phyloP scores from a whole-genome alignment of 2,797 vertebrate genomes.

The Chiloscyllium punctatum region DNA sequence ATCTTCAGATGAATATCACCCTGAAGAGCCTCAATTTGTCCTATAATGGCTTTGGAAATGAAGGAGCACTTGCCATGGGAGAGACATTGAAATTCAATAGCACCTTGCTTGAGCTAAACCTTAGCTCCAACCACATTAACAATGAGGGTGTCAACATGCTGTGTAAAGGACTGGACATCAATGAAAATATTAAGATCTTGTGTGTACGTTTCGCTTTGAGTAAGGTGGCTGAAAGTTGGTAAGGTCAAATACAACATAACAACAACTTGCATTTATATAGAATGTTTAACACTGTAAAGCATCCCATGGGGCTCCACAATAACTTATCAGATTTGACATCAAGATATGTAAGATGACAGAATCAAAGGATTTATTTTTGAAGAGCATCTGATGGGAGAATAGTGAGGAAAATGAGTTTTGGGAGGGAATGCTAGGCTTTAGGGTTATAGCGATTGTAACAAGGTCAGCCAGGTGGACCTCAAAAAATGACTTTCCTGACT shows the following conservation, averaged over 20 bases:
- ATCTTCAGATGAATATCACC: slow-evolving; percentile 64
- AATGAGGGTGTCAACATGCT: slow-evolving; percentile 70
- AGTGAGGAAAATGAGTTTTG: background rate
- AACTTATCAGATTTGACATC: background rate
- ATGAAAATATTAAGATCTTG: slow-evolving; percentile 68
- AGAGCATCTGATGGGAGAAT: background rate
- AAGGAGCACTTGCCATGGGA: slow-evolving; percentile 76
- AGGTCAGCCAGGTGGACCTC: too few species aligned
- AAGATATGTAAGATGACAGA: background rate
- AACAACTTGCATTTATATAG: background rate
- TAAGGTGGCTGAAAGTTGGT: background rate
- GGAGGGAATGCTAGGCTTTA: background rate
- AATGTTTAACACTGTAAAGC: background rate
- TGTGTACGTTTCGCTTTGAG: slow-evolving; percentile 57
- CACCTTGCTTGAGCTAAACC: slow-evolving; percentile 66
- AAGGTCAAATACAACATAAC: background rate
- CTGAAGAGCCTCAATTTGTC: slow-evolving; percentile 74
- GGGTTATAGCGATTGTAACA: too few species aligned
- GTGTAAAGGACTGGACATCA: slow-evolving; percentile 75
- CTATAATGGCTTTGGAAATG: slow-evolving; percentile 83
- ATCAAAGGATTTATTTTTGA: background rate
- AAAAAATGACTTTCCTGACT: too few species aligned
- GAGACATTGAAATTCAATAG: slow-evolving; percentile 79
- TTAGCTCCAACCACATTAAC: slow-evolving; percentile 75
- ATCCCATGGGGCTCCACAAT: background rate